These are phyloP conservation scores for Rhopalosiphum maidis DNA, from an alignment of 1,140 invertebrate species.

Conservation along the genomic window DNA sequence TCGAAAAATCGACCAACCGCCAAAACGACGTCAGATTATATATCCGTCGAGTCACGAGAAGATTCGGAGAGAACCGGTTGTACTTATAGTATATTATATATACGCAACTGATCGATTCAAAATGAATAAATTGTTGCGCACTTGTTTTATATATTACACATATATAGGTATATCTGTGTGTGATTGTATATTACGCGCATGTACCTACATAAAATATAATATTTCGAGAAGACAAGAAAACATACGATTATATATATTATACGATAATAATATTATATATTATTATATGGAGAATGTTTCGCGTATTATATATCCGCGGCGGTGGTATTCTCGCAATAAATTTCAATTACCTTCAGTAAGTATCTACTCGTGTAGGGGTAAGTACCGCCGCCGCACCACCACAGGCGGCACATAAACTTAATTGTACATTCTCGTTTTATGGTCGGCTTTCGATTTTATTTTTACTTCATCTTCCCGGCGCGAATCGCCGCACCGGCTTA, in stretches of 20 bases:
- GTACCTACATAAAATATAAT: not conserved
- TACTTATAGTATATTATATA: not conserved
- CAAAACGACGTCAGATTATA: slow-evolving; percentile 16
- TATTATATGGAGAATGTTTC: slow-evolving; percentile 5
- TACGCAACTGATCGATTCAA: not conserved
- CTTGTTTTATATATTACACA: not conserved
- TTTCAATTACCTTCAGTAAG: slow-evolving; percentile 31
- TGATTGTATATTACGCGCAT: not conserved
- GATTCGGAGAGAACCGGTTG: slow-evolving; percentile 26
- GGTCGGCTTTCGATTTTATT: slow-evolving; percentile 9
- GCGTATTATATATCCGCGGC: not conserved
- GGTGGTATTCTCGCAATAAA: slow-evolving; percentile 26
- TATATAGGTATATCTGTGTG: not conserved
- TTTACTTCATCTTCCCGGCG: not conserved
- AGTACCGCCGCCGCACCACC: not conserved
- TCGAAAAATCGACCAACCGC: not conserved
- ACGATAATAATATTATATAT: slow-evolving; percentile 19
- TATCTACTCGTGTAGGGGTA: slow-evolving; percentile 24
- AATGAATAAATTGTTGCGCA: not conserved
- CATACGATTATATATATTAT: slow-evolving; percentile 1
- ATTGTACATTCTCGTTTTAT: slow-evolving; percentile 34
- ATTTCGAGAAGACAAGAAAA: slow-evolving; percentile 7
- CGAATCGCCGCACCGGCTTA: slow-evolving; percentile 14
- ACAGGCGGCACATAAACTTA: slow-evolving; percentile 26
- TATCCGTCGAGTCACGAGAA: not conserved